Base-by-base conservation (phyloP, 2,113 vertebrate species). In the Sebastes fasciatus region DNA sequence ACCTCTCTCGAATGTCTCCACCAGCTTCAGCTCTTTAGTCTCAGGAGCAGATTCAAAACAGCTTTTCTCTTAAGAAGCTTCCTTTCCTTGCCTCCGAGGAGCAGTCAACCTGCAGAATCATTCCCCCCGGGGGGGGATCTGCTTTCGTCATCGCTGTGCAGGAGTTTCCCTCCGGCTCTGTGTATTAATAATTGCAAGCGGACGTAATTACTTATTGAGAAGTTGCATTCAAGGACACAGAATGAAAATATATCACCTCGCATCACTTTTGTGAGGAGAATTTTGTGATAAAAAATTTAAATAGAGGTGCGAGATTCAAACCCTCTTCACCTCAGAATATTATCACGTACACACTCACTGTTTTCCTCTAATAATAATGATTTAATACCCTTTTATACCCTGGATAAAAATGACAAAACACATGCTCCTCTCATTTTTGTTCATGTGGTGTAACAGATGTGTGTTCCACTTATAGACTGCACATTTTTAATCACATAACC, bases 201-300 rank as follows among this genome's bases (percentile, higher is more conserved):
- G 23, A 2, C 3, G 26, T 52, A 82, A 72, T 88, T 76, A 86
- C 67, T 87, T 86, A 88, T 83, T 74, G 57, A 87, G 74, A 72
- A 62, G 72, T 45, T 66, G 13, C 60, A 46, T 54, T 49, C 43
- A 72, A 63, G 17, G 66, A 52, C 70, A 82, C 13, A 69, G 10
- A 42, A 55, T 46, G 11, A 51, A 63, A 81, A 55, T 12, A 73
- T 7, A 58, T 61, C 63, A 54, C 63, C 52, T 83, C 4, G 1
- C 13, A 26, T 58, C 16, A 23, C 14, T 58, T 49, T 45, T 13
- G 1, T 62, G 10, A 49, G 16, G 16, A 54, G 17, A 54, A 54
- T 54, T 54, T 6, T 13, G 6, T 19, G 51, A 19, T 19, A 13
- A 49, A 13, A 49, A 49, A 51, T 16, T 4, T 51, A 51, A 51